These are phyloP conservation scores for Papilio demoleus DNA, from an alignment of 2,888 invertebrate species.

Conservation along the genomic window DNA sequence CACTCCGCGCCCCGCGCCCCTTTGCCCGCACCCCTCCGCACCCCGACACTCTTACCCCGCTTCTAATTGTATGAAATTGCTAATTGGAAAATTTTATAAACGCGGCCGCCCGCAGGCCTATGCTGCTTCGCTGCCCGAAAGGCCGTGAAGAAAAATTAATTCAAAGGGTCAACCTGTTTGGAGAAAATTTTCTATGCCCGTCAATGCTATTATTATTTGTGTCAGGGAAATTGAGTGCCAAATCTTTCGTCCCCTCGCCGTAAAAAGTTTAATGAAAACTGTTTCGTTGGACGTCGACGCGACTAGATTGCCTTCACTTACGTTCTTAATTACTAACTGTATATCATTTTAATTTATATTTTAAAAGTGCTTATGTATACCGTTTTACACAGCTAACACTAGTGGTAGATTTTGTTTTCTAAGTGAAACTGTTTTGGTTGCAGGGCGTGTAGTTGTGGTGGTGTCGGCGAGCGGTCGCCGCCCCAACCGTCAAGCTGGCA, in stretches of 20 bases:
- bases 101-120: slow-evolving; percentile 77
- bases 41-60: slow-evolving; percentile 60
- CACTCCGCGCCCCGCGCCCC: slow-evolving; percentile 61
- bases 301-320: slow-evolving; percentile 20
- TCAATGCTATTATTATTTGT: slow-evolving; percentile 46
- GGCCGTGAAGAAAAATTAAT: slow-evolving; percentile 59
- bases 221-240: slow-evolving; percentile 43
- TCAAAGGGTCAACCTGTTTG: slow-evolving; percentile 57
- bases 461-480: slow-evolving; percentile 78
- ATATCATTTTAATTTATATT: background rate
- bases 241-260: slow-evolving; percentile 40
- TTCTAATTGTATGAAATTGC: slow-evolving; percentile 84
- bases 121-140: slow-evolving; percentile 59
- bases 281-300: slow-evolving; percentile 18
- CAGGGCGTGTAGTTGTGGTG: slow-evolving; percentile 83
- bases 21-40: slow-evolving; percentile 54
- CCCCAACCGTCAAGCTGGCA: slow-evolving; percentile 92
- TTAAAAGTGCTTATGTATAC: background rate
- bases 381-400: background rate
- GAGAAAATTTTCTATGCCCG: slow-evolving; percentile 44
- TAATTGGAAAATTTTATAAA: slow-evolving; percentile 84
- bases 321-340: background rate
- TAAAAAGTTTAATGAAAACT: slow-evolving; percentile 33
- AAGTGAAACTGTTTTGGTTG: slow-evolving; percentile 50
- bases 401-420: background rate